Evolutionary conservation across 1,140 invertebrate genomes (phyloP), one percentile per base, ranked within the genome.

Genomic region (Pteromalus puparum): DNA sequence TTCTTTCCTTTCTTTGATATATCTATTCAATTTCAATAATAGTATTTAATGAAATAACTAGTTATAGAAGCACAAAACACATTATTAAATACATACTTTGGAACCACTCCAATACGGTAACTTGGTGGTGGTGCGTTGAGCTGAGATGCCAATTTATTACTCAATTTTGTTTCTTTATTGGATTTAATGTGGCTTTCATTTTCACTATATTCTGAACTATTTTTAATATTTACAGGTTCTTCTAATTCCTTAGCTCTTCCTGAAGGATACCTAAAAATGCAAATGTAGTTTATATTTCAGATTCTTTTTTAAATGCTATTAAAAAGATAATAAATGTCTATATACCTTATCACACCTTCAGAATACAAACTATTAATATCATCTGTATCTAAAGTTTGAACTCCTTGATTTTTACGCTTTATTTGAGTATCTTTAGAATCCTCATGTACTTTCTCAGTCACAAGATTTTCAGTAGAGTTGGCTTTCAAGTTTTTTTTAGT

Each of bases 71-170:
- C n/a, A n/a, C 7, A 65, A 65, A 67, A 67, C 26, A 67, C 12
- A 28, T 30, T 70, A 70, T 13, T 30, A 46, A 61, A 21, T 61
- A 84, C 84, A 73, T 91, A 93, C 93, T 92, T 93, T 73, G 93
- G 93, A 84, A 93, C 89, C 85, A 91, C 90, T 83, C 93, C 93
- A 78, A 90, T 89, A 21, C 90, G 90, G 87, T 93, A 91, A 90
- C 87, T 91, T 0, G 89, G 26, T 38, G 87, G 90, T 70, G 87
- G 68, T 80, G 88, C 91, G 81, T 88, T 89, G n/a, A 90, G 68
- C 26, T 88, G 88, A 21, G 81, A 85, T 18, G 83, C 84, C 38
- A 89, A 77, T 86, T 91, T 92, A 78, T 53, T 88, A n/a, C 21
- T n/a, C 6, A 61, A n/a, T 9, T 61, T 61, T n/a, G 28, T 67